Percentiles rank a stretch among this genome's conserved stretches.
Evolutionary conservation across 2,113 vertebrate species (phyloP).

Genomic region (Oreochromis spilurus): DNA sequence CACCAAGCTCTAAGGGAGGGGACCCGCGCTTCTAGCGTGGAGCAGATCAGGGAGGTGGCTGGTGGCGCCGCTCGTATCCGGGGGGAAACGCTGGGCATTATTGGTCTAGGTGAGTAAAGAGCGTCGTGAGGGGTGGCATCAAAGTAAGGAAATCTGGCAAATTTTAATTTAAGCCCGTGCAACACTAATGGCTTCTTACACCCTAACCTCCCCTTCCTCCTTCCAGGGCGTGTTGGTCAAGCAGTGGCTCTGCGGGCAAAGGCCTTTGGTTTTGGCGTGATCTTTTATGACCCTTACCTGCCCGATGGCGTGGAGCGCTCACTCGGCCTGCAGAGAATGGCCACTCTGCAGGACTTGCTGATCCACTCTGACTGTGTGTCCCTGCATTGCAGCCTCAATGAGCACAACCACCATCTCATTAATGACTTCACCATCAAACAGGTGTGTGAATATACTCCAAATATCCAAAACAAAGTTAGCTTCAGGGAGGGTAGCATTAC

Average conservation of each 20-base stretch:
- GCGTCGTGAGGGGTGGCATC: background rate
- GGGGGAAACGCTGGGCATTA: slow-evolving; percentile 87
- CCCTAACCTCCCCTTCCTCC: background rate
- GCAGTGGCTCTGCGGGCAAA: slow-evolving; percentile 87
- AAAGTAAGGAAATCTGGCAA: fast-evolving
- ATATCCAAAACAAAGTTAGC: background rate
- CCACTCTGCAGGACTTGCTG: slow-evolving; percentile 86
- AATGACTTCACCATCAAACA: slow-evolving; percentile 95
- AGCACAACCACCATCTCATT: slow-evolving; percentile 93
- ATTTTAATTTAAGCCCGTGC: background rate
- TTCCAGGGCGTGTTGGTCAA: slow-evolving; percentile 84
- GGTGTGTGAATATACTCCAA: slow-evolving; percentile 49
- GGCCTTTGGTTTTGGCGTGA: slow-evolving; percentile 86
- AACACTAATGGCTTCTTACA: background rate
- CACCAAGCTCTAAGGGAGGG: slow-evolving; percentile 88
- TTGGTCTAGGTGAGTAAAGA: slow-evolving; percentile 80
- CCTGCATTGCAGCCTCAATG: slow-evolving; percentile 88
- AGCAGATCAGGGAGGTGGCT: slow-evolving; percentile 88
- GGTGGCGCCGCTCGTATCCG: slow-evolving; percentile 88
- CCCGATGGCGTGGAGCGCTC: slow-evolving; percentile 87
- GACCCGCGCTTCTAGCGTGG: slow-evolving; percentile 82
- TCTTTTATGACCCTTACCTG: slow-evolving; percentile 89
- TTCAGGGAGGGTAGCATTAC: background rate
- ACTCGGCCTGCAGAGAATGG: slow-evolving; percentile 84
- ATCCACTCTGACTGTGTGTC: slow-evolving; percentile 90